phyloP scores from a whole-genome alignment of 2,888 invertebrate species.

The Chloroclystis v-ata region DNA sequence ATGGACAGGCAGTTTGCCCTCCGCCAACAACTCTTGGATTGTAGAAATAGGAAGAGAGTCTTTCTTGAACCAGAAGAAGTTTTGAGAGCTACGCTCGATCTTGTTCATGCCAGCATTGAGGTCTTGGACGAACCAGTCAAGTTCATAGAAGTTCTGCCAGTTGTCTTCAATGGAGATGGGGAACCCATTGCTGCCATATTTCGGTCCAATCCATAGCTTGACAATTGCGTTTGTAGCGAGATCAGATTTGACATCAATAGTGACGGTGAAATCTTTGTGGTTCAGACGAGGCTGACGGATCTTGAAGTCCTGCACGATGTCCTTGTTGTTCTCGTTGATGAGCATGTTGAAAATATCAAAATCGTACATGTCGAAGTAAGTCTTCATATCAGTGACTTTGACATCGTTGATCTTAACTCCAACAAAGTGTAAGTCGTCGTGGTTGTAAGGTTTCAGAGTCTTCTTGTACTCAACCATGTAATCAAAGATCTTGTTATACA shows the following conservation, averaged over 20 bases:
- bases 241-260: constrained; percentile 79
- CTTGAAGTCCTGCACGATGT: constrained; percentile 59
- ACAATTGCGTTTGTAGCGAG: constrained; percentile 77
- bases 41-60: constrained; percentile 81
- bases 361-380: constrained; percentile 82
- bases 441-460: constrained; percentile 76
- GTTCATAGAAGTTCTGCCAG: constrained; percentile 79
- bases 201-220: constrained; percentile 84
- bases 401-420: constrained; percentile 81
- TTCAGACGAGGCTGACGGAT: constrained; percentile 84
- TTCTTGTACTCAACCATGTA: constrained; percentile 80
- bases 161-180: constrained; percentile 73
- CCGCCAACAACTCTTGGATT: constrained; percentile 77
- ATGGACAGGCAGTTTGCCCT: constrained; percentile 72
- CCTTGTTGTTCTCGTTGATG: constrained; percentile 46
- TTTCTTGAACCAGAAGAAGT: constrained; percentile 79
- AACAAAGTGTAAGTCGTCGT: constrained; percentile 76
- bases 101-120: constrained; percentile 81
- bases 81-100: constrained; percentile 81
- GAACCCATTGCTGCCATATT: constrained; percentile 78
- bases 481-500: constrained; percentile 79
- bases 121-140: constrained; percentile 79
- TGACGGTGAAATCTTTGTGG: constrained; percentile 82
- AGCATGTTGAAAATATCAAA: constrained; percentile 79
- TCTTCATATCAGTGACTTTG: constrained; percentile 78